phyloP scores from a whole-genome alignment of 2,113 vertebrate genomes.

The Anarhynchus alexandrinus region DNA sequence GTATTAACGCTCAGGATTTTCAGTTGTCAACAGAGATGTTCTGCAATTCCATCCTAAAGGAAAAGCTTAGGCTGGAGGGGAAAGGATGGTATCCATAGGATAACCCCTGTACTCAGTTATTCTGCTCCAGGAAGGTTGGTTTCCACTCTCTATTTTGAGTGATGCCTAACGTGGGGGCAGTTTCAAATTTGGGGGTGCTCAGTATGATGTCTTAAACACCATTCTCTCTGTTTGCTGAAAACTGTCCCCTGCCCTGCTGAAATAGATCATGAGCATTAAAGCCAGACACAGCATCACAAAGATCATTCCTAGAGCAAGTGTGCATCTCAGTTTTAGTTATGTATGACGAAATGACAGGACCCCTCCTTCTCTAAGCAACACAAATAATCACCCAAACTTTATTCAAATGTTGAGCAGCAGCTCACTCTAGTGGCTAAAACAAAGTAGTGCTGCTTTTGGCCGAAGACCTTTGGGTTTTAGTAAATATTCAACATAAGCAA shows the following conservation, averaged over 20 bases:
- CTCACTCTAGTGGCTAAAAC: slow-evolving; percentile 57
- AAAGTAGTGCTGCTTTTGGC: not conserved
- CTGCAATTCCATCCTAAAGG: not conserved
- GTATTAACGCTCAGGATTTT: not conserved
- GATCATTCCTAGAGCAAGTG: not conserved
- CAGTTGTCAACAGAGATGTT: not conserved
- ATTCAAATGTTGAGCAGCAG: slow-evolving; percentile 45
- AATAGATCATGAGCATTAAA: not conserved
- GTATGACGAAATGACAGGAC: fast-evolving
- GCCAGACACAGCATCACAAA: not conserved
- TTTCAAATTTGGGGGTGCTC: not conserved
- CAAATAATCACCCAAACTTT: fast-evolving
- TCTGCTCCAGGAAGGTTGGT: not conserved
- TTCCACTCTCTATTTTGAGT: not conserved
- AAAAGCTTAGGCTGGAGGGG: not conserved
- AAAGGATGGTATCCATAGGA: not conserved
- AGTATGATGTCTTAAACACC: not conserved
- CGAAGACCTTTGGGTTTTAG: fast-evolving
- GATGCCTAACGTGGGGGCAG: not conserved
- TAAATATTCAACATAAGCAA: fast-evolving
- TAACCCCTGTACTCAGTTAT: not conserved
- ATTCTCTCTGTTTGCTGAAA: not conserved
- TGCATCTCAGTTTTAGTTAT: fast-evolving
- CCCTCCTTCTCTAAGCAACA: fast-evolving
- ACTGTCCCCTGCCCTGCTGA: not conserved